Evolutionary conservation across 2,888 invertebrate genomes (phyloP), one percentile per base, ranked within the genome.

Genomic region (Agrotis puta): DNA sequence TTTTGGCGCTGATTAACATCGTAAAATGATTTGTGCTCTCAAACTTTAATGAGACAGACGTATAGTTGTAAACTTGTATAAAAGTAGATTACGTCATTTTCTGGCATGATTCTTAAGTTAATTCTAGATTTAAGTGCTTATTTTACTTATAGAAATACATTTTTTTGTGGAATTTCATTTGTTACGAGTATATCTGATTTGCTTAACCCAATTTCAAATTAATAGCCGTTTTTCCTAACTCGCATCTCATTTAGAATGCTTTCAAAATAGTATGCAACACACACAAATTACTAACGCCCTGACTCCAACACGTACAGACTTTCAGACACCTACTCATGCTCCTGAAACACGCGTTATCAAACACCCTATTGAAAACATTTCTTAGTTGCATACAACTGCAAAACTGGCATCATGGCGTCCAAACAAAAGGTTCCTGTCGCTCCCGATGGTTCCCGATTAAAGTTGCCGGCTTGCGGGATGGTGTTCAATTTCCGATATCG

Each of bases 401-500:
- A 79, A 62, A 70, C 54, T 2, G 33, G 39, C 39, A 20, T 39
- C 62, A 70, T 64, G 57, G 43, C 45, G n/a, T 45, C 22, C 79
- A 80, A 87, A 88, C 88, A 88, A 82, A 85, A 79, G 87, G 72
- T 64, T 75, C 11, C 9, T 39, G 39, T 39, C 39, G 2, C 4
- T 39, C 61, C 65, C 79, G 79, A 80, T 82, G 33, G 1, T n/a
- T 33, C 63, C 65, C 79, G 79, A 80, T 82, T 78, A 81, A 85
- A 84, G 88, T 87, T 81, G 72, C 73, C 70, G 79, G 65, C 65
- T 73, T 64, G 74, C 50, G 74, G 74, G 69, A 77, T 80, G 82
- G 79, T 77, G 85, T 91, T 88, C 91, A 93, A 94, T 94, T 93
- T 94, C 94, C 94, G 91, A 91, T 86, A 78, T 80, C 77, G 85